phyloP scores from a whole-genome alignment of 2,797 vertebrate genomes.

The Protosalanx chinensis region DNA sequence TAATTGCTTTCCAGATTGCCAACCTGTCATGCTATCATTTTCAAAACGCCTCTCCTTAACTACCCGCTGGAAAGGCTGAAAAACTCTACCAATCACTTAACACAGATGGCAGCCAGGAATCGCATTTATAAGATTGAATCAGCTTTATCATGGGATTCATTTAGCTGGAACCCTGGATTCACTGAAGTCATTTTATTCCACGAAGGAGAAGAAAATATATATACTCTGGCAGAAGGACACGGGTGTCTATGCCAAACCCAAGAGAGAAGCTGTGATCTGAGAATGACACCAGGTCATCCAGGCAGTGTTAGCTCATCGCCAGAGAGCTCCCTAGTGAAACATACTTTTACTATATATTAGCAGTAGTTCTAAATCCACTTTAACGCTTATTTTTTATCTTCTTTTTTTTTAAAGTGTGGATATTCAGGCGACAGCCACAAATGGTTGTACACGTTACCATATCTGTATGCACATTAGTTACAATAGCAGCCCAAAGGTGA shows the following conservation, averaged over 20 bases:
- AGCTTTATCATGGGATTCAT: neutral
- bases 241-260: neutral
- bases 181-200: too few species aligned
- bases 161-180: neutral
- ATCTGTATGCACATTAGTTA: neutral
- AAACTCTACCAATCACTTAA: neutral
- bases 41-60: neutral
- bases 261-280: neutral
- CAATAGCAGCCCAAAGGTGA: neutral
- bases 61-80: neutral
- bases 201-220: too few species aligned
- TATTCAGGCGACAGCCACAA: neutral
- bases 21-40: neutral
- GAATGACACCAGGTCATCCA: neutral
- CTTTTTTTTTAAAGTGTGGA: too few species aligned
- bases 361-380: too few species aligned
- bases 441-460: neutral
- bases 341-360: too few species aligned
- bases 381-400: too few species aligned
- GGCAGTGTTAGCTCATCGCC: neutral
- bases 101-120: neutral
- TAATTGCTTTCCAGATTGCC: constrained; percentile 2
- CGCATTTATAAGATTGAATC: neutral
- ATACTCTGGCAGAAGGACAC: too few species aligned
- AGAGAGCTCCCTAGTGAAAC: neutral